phyloP scores from a whole-genome alignment of 2,888 invertebrate genomes.

The Hirudinaria manillensis region DNA sequence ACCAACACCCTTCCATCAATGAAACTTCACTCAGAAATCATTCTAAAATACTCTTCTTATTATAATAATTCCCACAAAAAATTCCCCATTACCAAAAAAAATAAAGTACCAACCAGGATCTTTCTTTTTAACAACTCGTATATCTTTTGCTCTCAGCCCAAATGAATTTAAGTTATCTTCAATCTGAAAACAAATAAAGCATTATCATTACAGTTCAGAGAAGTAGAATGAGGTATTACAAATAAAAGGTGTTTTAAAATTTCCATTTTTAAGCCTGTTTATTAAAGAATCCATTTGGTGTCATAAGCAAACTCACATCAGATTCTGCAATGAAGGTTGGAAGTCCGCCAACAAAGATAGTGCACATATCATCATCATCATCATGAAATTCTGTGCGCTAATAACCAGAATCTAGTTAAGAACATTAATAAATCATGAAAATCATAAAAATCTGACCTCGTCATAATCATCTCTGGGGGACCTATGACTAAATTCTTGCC shows the following conservation, averaged over 20 bases:
- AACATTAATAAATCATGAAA: too few relatives aligned
- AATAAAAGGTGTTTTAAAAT: too few relatives aligned
- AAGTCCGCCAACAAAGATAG: constrained; percentile 27
- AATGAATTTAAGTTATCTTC: constrained; percentile 13
- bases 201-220: too few relatives aligned
- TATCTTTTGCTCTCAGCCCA: constrained; percentile 24
- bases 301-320: constrained; percentile 17
- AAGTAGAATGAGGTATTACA: too few relatives aligned
- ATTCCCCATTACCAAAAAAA: neutral
- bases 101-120: constrained; percentile 21
- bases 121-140: constrained; percentile 21
- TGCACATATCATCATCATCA: neutral
- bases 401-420: too few relatives aligned
- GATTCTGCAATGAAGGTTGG: constrained; percentile 20
- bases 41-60: neutral
- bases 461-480: too few relatives aligned
- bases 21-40: too few relatives aligned
- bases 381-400: too few relatives aligned
- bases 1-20: too few relatives aligned
- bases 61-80: neutral
- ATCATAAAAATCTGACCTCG: too few relatives aligned
- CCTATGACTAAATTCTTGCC: too few relatives aligned
- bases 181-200: constrained; percentile 1
- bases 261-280: too few relatives aligned
- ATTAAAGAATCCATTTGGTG: neutral